Evolutionary conservation across 2,797 vertebrate genomes (phyloP), one percentile per base, ranked within the genome.

Genomic region (Syngnathus rostellatus): DNA sequence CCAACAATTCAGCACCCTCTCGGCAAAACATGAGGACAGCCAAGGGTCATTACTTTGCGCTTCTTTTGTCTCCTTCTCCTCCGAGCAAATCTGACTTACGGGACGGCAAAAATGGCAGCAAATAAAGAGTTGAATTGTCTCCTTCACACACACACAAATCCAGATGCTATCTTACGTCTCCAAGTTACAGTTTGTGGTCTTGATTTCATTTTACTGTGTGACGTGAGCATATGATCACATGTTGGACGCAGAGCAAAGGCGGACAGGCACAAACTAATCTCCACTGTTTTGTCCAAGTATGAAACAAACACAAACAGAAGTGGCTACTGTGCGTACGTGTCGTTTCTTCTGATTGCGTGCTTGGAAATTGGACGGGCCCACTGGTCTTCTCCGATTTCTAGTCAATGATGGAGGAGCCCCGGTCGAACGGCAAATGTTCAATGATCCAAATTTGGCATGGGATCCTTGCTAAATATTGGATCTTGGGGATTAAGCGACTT

Each of bases 91-190:
- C n/a, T 23, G 31, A 50, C 21, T 31, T 5, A 19, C 38, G 1
- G n/a, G 23, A 51, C 69, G 69, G 57, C 68, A 69, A 60, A 69
- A 73, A 5, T 41, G n/a, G 37, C 37, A 14, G n/a, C 25, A 51
- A 73, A 82, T 68, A 73, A 82, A 72, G 41, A 71, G 63, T 2
- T 1, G 45, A 75, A 70, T 77, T 81, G 72, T 86, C 46, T 17
- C 6, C 8, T 12, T 57, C 25, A 1, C 12, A 23, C 23, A 51
- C 70, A 68, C 48, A 59, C 61, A 55, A 11, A 50, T 66, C 66
- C 51, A 60, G 68, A 81, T 71, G 51, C 65, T 57, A 77, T 79
- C 62, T 50, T 21, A 19, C 53, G 10, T n/a, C 48, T 41, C n/a
- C 40, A 19, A 66, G 6, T 31, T 54, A 23, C n/a, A 5, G 3